Percentiles rank a stretch among this genome's conserved stretches.
Conservation (phyloP, 2,888 invertebrate genomes). For the Cybosia mesomella region DNA sequence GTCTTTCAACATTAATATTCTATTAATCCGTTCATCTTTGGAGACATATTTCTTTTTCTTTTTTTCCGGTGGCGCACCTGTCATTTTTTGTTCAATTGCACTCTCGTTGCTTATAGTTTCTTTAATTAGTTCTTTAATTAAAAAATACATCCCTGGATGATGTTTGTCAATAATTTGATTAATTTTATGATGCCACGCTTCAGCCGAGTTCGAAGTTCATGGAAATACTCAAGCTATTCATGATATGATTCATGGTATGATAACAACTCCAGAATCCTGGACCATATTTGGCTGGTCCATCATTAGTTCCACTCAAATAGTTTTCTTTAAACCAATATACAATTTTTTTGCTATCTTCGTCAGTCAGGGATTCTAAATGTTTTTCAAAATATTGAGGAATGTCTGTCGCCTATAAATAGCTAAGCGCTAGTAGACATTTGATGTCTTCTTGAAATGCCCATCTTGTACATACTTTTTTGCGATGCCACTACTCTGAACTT, state of each 20-base stretch:
- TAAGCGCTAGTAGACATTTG: no score
- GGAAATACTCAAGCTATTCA: not conserved
- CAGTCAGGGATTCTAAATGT: constrained; percentile 11
- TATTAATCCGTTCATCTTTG: constrained; percentile 1
- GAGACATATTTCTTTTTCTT: constrained; percentile 11
- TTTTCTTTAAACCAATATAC: constrained; percentile 15
- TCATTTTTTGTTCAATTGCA: constrained; percentile 4
- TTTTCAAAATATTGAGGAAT: constrained; percentile 14
- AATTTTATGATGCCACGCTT: constrained; percentile 19
- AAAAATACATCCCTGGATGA: constrained; percentile 9
- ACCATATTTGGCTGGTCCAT: constrained; percentile 8
- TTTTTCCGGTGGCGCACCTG: not conserved
- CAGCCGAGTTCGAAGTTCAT: constrained; percentile 18
- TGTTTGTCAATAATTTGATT: constrained; percentile 15
- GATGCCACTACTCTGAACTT: not conserved
- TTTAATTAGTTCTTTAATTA: constrained; percentile 18
- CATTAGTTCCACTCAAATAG: constrained; percentile 13
- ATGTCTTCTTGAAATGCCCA: no score
- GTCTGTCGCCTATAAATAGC: constrained; percentile 2
- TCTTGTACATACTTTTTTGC: no score
- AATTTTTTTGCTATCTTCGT: constrained; percentile 5
- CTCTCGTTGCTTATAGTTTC: constrained; percentile 15
- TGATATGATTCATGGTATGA: no score
- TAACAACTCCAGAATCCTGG: no score
- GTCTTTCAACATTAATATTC: not conserved